Evolutionary conservation across 2,113 vertebrate species (phyloP), one percentile per base, ranked within the genome.

Genomic region (Scophthalmus maximus): DNA sequence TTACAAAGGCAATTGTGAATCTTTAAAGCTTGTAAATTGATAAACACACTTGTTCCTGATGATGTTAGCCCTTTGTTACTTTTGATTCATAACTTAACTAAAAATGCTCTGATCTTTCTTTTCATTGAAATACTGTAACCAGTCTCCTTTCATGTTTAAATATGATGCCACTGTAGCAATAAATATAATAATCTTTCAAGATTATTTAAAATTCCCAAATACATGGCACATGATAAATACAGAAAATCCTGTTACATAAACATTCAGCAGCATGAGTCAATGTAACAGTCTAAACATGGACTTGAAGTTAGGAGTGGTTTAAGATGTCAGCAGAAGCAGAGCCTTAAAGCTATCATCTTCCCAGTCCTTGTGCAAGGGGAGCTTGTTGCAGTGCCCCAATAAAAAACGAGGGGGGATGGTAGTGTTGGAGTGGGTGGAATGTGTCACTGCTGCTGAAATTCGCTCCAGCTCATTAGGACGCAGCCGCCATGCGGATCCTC

Each of bases 401-500:
- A 56, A 56, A 52, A 82, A 58, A 44, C 10, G 44, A 17, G 36
- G 44, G 65, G 57, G 47, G 73, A 57, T 47, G 17, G 52, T 38
- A 78, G 86, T 67, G 61, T 52, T 52, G 2, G 15, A 36, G 1
- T 52, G 55, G 11, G 50, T 84, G 89, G 91, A 94, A 92, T 92
- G 89, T 90, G 79, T 79, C 42, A 38, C 10, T 10, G 61, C 38
- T 10, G 59, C 38, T 74, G 29, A 42, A 20, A 42, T 60, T 32
- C 8, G 14, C 18, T n/a, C 10, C 20, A 34, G 23, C 23, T 26
- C 3, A 6, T 30, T 87, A 81, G 73, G 93, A 97, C 6, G 88
- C 92, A 0, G 91, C 93, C 2, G 94, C 91, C 5, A 95, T 93
- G 66, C 92, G 91, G 8, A 95, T 81, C 64, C 93, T 94, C 79